Conservation (phyloP, 2,113 vertebrate species). For the Cricetomys ansorgei region DNA sequence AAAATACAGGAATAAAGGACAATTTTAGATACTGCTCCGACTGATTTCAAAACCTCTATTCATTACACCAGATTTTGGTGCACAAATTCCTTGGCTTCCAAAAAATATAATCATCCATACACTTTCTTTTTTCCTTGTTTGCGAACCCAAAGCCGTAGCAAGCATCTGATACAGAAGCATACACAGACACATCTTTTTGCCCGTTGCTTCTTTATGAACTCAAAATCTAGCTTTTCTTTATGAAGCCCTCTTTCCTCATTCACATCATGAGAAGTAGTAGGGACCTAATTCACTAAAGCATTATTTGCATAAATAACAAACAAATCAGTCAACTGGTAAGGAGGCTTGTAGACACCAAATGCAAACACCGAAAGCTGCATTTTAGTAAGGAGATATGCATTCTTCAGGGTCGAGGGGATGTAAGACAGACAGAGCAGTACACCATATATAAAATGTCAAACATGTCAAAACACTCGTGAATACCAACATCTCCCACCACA, state of each 20-base stretch:
- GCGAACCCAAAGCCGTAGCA: neutral
- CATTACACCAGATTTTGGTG: neutral
- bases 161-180: conserved; percentile 30
- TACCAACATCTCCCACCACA: conserved; percentile 87
- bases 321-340: conserved; percentile 10
- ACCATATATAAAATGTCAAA: conserved; percentile 88
- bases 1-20: conserved; percentile 47
- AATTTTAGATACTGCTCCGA: conserved; percentile 53
- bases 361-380: neutral
- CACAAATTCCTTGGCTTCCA: conserved; percentile 53
- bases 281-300: conserved; percentile 2
- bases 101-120: neutral
- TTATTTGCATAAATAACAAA: conserved; percentile 55
- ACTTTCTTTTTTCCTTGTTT: neutral
- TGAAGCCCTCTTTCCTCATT: neutral
- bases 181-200: neutral
- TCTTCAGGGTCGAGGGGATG: conserved; percentile 45
- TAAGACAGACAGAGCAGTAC: conserved; percentile 78
- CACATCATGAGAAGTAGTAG: neutral
- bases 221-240: neutral
- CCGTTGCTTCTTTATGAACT: neutral
- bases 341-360: neutral
- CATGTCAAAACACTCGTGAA: conserved; percentile 89
- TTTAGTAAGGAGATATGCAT: conserved; percentile 57
- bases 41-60: conserved; percentile 72